phyloP scores from a whole-genome alignment of 2,113 vertebrate species.

The Semicossyphus pulcher region DNA sequence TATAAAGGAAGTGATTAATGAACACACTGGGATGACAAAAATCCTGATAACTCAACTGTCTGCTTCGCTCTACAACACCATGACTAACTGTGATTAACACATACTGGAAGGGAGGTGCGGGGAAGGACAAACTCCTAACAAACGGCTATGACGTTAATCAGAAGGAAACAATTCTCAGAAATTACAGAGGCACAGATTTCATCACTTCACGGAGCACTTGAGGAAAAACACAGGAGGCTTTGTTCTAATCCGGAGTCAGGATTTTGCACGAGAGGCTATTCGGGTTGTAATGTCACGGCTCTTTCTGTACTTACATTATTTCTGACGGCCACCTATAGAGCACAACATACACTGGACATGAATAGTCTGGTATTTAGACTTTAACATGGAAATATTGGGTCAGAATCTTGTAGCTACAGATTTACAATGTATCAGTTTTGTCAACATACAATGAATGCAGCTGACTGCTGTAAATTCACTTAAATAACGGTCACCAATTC shows the following conservation, averaged over 20 bases:
- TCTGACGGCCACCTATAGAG: conserved; percentile 26
- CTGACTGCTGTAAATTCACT: neutral
- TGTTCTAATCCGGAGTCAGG: neutral
- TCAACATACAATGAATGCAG: neutral
- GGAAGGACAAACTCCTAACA: no score
- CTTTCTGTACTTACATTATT: conserved; percentile 18
- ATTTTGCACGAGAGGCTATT: neutral
- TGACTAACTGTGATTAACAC: conserved; percentile 13
- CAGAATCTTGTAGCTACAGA: conserved; percentile 15
- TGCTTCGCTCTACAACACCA: neutral
- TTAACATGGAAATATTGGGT: neutral
- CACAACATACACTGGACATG: conserved; percentile 4
- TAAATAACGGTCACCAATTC: neutral
- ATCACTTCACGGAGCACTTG: conserved; percentile 11
- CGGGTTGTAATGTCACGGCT: neutral
- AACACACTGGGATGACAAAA: neutral
- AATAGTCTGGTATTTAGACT: neutral
- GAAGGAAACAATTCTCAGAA: neutral
- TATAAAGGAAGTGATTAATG: neutral
- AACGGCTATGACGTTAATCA: neutral
- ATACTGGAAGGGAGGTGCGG: no score
- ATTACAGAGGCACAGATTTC: conserved; percentile 7
- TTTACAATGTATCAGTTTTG: no score
- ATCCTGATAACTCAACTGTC: conserved; percentile 4
- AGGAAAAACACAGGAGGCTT: neutral